Base-by-base conservation (phyloP, 2,113 vertebrate species). In the Gnathonemus echidnorhynchus region DNA sequence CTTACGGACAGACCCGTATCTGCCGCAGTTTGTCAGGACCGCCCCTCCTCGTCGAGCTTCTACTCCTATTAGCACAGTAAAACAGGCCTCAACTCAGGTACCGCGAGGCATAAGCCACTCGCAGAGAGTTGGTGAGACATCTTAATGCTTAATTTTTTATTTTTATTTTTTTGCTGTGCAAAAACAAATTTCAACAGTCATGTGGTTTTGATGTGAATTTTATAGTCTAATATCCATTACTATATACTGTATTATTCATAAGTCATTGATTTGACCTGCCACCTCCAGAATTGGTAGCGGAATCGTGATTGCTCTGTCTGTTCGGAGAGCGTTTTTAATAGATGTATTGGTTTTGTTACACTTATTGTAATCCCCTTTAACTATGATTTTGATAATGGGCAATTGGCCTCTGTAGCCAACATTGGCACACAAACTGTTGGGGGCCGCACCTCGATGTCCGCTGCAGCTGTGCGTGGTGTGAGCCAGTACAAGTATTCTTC, bases 401-500 rank as follows among this genome's bases (percentile, higher is more conserved):
- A 70, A 70, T 70, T 9, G 50, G 46, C 39, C 19, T 62, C 15
- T 86, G 2, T 91, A 99, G 98, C 93, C 91, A 98, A 98, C 94
- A 98, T 99, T 0, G 98, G 97, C 91, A 99, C 98, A 0, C 98
- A 99, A 96, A 99, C 98, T 0, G 92, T 95, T 10, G 96, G 97
- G 1, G 90, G 96, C 1, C 93, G 97, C 5, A 92, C 94, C 7
- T 93, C 95, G 1, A 88, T 95, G 77, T 94, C 92, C 0, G 92
- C 91, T 0, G 86, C 89, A 15, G 85, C 93, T 3, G 90, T 95
- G 89, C 93, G 96, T 0, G 93, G 95, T 27, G 89, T 94, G 2
- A 66, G 93, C 89, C 96, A 97, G 48, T 98, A 97, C 93, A 98
- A 97, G 91, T 98, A 97, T 90, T 95, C 97, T 0, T 93, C 95